Conservation (phyloP, 2,113 vertebrate genomes). For the Bothrops jararaca region DNA sequence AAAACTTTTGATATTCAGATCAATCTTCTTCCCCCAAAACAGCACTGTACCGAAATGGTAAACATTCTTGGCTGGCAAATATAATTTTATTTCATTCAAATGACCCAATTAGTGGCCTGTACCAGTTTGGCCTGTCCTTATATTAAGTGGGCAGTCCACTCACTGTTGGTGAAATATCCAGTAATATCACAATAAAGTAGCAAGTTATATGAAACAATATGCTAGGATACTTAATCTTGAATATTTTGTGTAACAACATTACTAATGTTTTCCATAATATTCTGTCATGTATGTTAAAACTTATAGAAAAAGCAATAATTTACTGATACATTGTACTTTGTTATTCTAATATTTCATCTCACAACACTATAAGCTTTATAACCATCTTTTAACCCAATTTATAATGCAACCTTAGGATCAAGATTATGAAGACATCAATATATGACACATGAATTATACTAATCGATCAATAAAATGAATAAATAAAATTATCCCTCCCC, state of each 20-base stretch:
- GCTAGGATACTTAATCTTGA: not conserved
- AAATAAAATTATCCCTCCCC: not conserved
- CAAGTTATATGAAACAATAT: conserved; percentile 4
- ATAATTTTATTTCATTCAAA: not conserved
- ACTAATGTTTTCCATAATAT: conserved; percentile 41
- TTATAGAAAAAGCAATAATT: not conserved
- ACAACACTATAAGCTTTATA: conserved; percentile 35
- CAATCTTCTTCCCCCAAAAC: not conserved
- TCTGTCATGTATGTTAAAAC: conserved; percentile 18
- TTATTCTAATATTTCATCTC: not conserved
- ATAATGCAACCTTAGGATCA: not conserved
- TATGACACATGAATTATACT: not conserved
- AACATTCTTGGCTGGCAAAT: not conserved
- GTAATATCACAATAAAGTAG: conserved; percentile 26
- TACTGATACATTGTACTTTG: not conserved
- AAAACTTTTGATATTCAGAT: not conserved
- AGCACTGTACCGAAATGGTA: not conserved
- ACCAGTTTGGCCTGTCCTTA: not conserved
- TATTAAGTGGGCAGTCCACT: not conserved
- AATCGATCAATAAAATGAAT: not conserved
- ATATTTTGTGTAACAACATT: conserved; percentile 7
- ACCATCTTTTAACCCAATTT: conserved; percentile 7
- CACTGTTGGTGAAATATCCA: not conserved
- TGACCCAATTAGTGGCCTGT: not conserved
- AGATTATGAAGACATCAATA: not conserved